Evolutionary conservation across 2,888 invertebrate genomes (phyloP).

Genomic region (Drosophila peninsularis): DNA sequence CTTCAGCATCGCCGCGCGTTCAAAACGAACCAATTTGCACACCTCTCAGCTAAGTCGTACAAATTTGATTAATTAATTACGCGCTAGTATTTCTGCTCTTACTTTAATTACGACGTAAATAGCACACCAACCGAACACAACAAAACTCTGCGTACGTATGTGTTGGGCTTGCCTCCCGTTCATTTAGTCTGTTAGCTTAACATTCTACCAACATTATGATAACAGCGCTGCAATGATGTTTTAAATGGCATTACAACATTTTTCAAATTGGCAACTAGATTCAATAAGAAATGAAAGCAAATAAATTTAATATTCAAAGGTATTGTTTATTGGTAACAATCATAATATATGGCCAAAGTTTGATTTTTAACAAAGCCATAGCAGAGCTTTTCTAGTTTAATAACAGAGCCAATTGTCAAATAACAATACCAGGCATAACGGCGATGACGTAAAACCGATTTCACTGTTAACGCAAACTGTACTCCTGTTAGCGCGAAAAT

Average conservation of each 20-base stretch:
- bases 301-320: neutral
- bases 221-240: conserved; percentile 6
- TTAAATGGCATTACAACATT: neutral
- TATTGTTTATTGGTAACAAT: neutral
- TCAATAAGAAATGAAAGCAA: neutral
- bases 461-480: conserved; percentile 9
- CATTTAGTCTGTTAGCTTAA: conserved; percentile 21
- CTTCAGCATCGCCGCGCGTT: conserved; percentile 18
- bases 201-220: conserved; percentile 19
- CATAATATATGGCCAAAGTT: neutral
- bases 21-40: conserved; percentile 22
- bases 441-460: conserved; percentile 15
- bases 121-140: conserved; percentile 54
- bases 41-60: conserved; percentile 20
- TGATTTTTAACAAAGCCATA: conserved; percentile 5
- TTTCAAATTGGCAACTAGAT: neutral
- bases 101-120: conserved; percentile 62
- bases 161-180: conserved; percentile 13
- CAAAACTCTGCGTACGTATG: conserved; percentile 34
- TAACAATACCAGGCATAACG: neutral
- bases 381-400: neutral
- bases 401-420: conserved; percentile 14
- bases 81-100: conserved; percentile 39
- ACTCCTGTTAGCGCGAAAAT: conserved; percentile 10
- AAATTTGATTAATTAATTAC: conserved; percentile 56